Percentiles rank a stretch among this genome's conserved stretches.
These are phyloP conservation scores for Heliconius hortense DNA, from an alignment of 2,888 invertebrate species.

Conservation along the genomic window DNA sequence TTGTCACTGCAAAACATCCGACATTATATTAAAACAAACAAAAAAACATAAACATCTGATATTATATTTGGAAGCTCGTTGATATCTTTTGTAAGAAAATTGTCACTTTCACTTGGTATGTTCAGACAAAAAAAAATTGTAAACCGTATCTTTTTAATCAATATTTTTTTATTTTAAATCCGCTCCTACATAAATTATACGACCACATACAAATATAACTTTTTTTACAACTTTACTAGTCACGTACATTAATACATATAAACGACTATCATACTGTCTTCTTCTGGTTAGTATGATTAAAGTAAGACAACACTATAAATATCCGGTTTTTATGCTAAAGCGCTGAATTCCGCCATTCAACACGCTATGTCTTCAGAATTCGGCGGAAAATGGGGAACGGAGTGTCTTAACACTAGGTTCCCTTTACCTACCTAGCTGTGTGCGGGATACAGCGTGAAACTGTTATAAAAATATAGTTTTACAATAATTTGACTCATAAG, in stretches of 20 bases:
- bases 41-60: background rate
- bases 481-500: background rate
- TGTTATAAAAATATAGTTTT: no score
- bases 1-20: no score
- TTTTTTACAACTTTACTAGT: background rate
- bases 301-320: background rate
- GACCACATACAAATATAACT: background rate
- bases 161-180: background rate
- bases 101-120: background rate
- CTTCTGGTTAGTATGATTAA: background rate
- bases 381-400: no score
- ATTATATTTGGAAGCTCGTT: conserved; percentile 48
- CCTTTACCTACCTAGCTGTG: no score
- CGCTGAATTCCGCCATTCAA: no score
- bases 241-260: background rate
- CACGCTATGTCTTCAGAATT: no score
- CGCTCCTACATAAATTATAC: background rate
- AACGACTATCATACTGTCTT: background rate
- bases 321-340: no score
- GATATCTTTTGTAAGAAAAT: conserved; percentile 56
- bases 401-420: no score
- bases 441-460: no score
- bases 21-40: no score
- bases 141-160: background rate
- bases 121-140: background rate